Conservation (phyloP, 37 sponge, comb jelly and placozoan species). For the Diacarnus erythraeanus region DNA sequence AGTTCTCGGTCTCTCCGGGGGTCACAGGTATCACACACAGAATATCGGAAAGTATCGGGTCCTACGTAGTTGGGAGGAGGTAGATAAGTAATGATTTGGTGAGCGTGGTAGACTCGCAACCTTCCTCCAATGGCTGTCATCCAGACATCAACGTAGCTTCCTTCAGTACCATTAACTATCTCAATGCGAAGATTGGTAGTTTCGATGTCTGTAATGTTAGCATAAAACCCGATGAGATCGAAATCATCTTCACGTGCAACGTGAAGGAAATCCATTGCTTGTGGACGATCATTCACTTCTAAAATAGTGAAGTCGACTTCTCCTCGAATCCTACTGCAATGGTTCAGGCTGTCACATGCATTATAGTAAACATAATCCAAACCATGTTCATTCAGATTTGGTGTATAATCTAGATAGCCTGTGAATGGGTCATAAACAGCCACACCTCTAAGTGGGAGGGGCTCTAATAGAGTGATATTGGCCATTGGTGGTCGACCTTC, state of each 20-base stretch:
- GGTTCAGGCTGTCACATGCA: slow-evolving; percentile 69
- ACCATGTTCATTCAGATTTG: slow-evolving; percentile 55
- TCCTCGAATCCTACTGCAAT: slow-evolving; percentile 57
- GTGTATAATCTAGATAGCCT: slow-evolving; percentile 68
- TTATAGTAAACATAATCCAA: slow-evolving; percentile 58
- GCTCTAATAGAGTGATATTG: slow-evolving; percentile 31
- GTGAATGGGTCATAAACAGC: slow-evolving; percentile 64
- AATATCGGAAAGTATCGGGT: slow-evolving; percentile 67
- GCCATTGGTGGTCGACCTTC: slow-evolving; percentile 55
- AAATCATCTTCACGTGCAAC: slow-evolving; percentile 73
- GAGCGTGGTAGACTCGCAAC: slow-evolving; percentile 82
- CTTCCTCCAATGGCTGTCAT: slow-evolving; percentile 53
- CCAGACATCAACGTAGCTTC: slow-evolving; percentile 25
- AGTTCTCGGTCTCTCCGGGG: slow-evolving; percentile 53
- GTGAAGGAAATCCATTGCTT: slow-evolving; percentile 55
- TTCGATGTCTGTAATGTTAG: slow-evolving; percentile 61
- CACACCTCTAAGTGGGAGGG: slow-evolving; percentile 55
- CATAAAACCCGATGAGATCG: slow-evolving; percentile 67
- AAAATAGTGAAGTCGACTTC: slow-evolving; percentile 45
- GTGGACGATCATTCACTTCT: slow-evolving; percentile 80
- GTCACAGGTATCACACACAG: slow-evolving; percentile 90
- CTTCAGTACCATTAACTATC: slow-evolving; percentile 27
- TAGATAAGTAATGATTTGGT: slow-evolving; percentile 82
- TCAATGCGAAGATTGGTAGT: slow-evolving; percentile 43
- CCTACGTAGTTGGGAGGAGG: slow-evolving; percentile 79